phyloP scores from a whole-genome alignment of 2,888 invertebrate species.

The Lordiphosa andalusiaca region DNA sequence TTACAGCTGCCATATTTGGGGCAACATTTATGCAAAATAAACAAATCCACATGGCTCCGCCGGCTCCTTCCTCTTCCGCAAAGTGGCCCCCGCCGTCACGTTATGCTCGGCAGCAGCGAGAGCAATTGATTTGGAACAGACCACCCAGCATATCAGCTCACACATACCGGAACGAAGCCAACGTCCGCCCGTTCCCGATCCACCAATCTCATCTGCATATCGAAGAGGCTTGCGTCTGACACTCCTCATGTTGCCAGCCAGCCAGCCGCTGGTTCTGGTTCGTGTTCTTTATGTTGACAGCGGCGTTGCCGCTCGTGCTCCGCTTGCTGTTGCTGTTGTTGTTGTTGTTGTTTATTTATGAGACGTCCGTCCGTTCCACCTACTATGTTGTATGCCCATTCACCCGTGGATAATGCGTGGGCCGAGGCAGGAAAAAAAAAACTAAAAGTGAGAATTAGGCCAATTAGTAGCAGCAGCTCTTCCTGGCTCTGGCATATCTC shows the following conservation, averaged over 20 bases:
- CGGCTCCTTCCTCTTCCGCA: slow-evolving; percentile 34
- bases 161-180: slow-evolving; percentile 67
- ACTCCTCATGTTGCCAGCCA: slow-evolving; percentile 50
- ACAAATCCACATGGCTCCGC: slow-evolving; percentile 38
- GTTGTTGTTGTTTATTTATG: slow-evolving; percentile 63
- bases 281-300: slow-evolving; percentile 47
- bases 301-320: too few relatives aligned
- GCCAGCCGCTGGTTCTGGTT: slow-evolving; percentile 62
- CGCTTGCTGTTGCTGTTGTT: slow-evolving; percentile 1
- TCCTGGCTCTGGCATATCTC: slow-evolving; percentile 27
- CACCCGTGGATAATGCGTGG: slow-evolving; percentile 42
- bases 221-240: slow-evolving; percentile 43
- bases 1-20: slow-evolving; percentile 76
- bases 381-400: slow-evolving; percentile 5
- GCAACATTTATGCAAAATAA: slow-evolving; percentile 76
- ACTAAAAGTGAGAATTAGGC: slow-evolving; percentile 68
- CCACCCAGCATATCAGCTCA: slow-evolving; percentile 74
- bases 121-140: slow-evolving; percentile 75
- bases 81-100: slow-evolving; percentile 22
- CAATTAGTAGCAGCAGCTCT: slow-evolving; percentile 58
- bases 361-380: slow-evolving; percentile 42
- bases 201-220: slow-evolving; percentile 52
- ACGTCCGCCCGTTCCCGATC: slow-evolving; percentile 27
- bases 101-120: slow-evolving; percentile 38
- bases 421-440: slow-evolving; percentile 22